These are phyloP conservation scores for Porphyrio hochstetteri DNA, from an alignment of 2,113 vertebrate genomes.

Conservation along the genomic window DNA sequence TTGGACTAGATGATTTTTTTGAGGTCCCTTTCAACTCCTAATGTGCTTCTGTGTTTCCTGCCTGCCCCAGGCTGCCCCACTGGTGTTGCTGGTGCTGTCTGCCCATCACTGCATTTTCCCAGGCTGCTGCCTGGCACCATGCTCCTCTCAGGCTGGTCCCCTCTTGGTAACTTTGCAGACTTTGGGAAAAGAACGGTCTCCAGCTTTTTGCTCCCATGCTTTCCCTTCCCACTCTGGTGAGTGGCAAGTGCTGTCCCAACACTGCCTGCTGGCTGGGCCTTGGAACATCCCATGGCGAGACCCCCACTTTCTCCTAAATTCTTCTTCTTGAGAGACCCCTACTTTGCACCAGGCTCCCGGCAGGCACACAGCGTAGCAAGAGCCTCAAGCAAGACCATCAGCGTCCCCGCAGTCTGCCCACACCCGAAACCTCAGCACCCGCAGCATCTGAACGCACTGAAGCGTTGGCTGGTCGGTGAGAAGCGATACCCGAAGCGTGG, in stretches of 20 bases:
- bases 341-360: background rate
- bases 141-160: background rate
- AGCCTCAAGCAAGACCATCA: background rate
- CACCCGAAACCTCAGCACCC: background rate
- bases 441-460: background rate
- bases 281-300: background rate
- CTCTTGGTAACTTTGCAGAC: background rate
- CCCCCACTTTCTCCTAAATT: background rate
- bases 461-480: accelerated
- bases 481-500: background rate
- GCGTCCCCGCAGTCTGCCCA: accelerated
- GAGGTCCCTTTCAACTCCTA: no score
- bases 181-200: background rate
- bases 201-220: background rate
- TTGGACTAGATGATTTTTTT: no score
- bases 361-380: background rate
- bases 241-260: background rate
- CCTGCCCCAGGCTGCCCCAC: background rate
- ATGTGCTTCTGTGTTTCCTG: background rate
- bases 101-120: background rate
- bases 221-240: background rate
- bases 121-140: background rate
- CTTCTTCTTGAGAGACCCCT: background rate
- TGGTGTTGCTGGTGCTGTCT: background rate
- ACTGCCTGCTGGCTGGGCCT: background rate